Conservation (phyloP, 2,797 vertebrate species). For the Eurystomus glaucurus region DNA sequence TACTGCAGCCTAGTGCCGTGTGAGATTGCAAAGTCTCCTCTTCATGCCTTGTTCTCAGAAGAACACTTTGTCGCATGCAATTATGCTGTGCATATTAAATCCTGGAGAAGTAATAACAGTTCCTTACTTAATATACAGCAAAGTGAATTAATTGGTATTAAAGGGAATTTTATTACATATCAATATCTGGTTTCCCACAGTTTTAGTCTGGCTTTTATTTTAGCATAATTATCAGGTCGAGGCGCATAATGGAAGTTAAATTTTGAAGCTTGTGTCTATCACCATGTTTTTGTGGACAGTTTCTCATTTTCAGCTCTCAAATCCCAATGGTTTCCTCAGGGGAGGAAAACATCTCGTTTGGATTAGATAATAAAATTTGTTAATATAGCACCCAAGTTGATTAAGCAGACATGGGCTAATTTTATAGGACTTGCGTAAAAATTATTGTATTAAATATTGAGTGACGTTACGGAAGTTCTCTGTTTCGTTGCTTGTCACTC, state of each 20-base stretch:
- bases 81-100: conserved; percentile 36
- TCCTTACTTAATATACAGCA: conserved; percentile 31
- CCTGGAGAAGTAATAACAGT: background rate
- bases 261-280: conserved; percentile 28
- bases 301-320: conserved; percentile 7
- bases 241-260: background rate
- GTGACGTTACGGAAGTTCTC: background rate
- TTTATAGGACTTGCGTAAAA: background rate
- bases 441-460: background rate
- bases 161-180: conserved; percentile 46
- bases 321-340: background rate
- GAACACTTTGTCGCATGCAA: background rate
- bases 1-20: background rate
- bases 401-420: background rate
- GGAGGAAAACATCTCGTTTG: background rate
- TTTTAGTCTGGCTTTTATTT: conserved; percentile 22
- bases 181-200: background rate
- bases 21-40: background rate
- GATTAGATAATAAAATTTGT: background rate
- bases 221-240: conserved; percentile 33
- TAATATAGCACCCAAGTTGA: background rate
- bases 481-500: background rate
- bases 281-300: background rate
- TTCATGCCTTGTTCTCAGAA: background rate
- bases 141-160: conserved; percentile 57